Conservation (phyloP, 2,888 invertebrate species). For the Meandrusa payeni region DNA sequence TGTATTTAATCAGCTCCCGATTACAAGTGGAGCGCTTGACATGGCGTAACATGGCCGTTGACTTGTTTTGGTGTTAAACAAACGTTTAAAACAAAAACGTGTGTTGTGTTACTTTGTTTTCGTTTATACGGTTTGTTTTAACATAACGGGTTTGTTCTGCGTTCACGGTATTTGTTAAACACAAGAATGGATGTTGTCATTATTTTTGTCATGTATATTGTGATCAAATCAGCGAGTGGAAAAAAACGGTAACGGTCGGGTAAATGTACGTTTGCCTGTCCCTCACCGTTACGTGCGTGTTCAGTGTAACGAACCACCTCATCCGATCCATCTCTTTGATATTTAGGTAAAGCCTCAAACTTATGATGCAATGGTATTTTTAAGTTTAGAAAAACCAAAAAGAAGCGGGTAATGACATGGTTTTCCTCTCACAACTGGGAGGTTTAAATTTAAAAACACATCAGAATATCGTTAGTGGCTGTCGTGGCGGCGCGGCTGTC, state of each 20-base stretch:
- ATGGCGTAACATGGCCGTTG: background rate
- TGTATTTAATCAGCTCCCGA: no score
- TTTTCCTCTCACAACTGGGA: slow-evolving; percentile 1
- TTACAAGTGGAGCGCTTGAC: no score
- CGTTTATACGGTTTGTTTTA: slow-evolving; percentile 1
- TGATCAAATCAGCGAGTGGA: slow-evolving; percentile 1
- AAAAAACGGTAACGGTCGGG: background rate
- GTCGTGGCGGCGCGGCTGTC: background rate
- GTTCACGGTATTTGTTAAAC: no score
- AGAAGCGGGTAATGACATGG: background rate
- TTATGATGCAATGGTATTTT: no score
- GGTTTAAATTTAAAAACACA: slow-evolving; percentile 20
- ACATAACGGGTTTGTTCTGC: slow-evolving; percentile 4
- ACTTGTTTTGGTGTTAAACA: no score
- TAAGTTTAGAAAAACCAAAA: background rate
- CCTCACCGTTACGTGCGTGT: no score
- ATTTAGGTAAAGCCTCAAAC: no score
- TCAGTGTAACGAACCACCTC: no score
- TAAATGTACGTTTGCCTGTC: background rate
- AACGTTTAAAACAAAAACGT: no score
- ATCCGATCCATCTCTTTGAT: no score
- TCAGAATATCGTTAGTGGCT: slow-evolving; percentile 20
- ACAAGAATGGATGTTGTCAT: no score
- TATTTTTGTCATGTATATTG: no score
- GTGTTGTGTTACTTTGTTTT: slow-evolving; percentile 6